Percentiles rank a stretch among this genome's conserved stretches.
phyloP scores from a whole-genome alignment of 1,140 invertebrate species.

The Cepaea nemoralis region DNA sequence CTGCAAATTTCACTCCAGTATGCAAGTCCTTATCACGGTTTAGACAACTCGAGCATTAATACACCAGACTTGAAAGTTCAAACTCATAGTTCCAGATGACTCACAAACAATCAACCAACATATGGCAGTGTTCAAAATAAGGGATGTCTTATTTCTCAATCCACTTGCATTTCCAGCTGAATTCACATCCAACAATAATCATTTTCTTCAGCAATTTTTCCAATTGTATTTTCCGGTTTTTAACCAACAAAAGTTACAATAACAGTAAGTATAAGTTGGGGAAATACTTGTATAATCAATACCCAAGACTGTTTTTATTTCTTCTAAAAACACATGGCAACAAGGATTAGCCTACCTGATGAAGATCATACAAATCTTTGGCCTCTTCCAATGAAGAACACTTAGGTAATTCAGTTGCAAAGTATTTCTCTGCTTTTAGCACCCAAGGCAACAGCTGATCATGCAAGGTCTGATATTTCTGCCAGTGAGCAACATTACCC shows the following conservation, averaged over 20 bases:
- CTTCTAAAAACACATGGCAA: too few species aligned
- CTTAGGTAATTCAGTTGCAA: slow-evolving; percentile 78
- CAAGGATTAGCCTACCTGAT: slow-evolving; percentile 57
- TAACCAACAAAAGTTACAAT: background rate
- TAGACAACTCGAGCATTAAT: too few species aligned
- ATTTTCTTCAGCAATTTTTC: background rate
- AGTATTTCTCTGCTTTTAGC: slow-evolving; percentile 85
- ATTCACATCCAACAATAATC: too few species aligned
- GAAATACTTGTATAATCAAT: background rate
- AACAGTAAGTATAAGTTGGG: background rate
- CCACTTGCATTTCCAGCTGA: too few species aligned
- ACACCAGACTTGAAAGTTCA: too few species aligned
- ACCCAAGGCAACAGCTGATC: slow-evolving; percentile 89
- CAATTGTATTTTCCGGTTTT: background rate
- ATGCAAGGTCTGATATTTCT: slow-evolving; percentile 84
- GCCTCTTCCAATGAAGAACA: slow-evolving; percentile 82
- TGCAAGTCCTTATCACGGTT: too few species aligned
- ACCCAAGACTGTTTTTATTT: background rate
- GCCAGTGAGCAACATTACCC: slow-evolving; percentile 86
- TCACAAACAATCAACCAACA: too few species aligned
- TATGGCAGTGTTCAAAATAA: too few species aligned
- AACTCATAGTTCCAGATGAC: too few species aligned
- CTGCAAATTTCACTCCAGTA: too few species aligned
- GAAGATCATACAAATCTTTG: slow-evolving; percentile 78
- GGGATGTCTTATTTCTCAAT: too few species aligned